Evolutionary conservation across 2,888 invertebrate species (phyloP), one percentile per base, ranked within the genome.

Genomic region (Caenorhabditis imperialis): DNA sequence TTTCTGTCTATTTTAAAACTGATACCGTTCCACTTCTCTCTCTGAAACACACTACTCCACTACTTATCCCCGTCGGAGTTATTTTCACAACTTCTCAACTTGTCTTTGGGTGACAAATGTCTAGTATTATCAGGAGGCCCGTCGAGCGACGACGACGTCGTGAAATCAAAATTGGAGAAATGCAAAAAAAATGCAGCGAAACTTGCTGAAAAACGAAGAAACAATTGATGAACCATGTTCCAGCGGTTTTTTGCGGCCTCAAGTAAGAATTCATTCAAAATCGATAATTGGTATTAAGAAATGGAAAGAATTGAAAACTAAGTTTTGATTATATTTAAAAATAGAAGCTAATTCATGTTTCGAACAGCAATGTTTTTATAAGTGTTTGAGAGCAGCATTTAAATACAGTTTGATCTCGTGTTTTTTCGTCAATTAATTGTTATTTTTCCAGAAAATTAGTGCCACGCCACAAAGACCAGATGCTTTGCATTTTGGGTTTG

Each of bases 401-500:
- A n/a, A n/a, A n/a, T n/a, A n/a, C n/a, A n/a, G n/a, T n/a, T n/a
- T n/a, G n/a, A n/a, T n/a, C n/a, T n/a, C n/a, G n/a, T 25, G 45
- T 14, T 27, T 20, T 37, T 3, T 14, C 27, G 1, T 30, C n/a
- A 25, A 30, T 18, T 23, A 23, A 7, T 1, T 7, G 3, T 8
- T 57, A n/a, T 3, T 33, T 12, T 57, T 67, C 23, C 45, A 67
- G 67, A 58, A 45, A 22, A 30, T 44, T 37, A 22, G 44, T 10
- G n/a, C 16, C 4, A 63, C 63, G 3, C 72, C 72, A 22, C 63
- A 53, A 42, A 53, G 72, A 16, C 72, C 72, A 20, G 54, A 53
- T 25, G 42, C 16, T 10, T 25, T 72, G 20, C n/a, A 51, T 63
- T 16, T 53, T 63, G 16, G 54, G 38, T 12, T 33, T 45, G 4